Evolutionary conservation across 2,797 vertebrate genomes (phyloP), one percentile per base, ranked within the genome.

Genomic region (Anguilla anguilla): DNA sequence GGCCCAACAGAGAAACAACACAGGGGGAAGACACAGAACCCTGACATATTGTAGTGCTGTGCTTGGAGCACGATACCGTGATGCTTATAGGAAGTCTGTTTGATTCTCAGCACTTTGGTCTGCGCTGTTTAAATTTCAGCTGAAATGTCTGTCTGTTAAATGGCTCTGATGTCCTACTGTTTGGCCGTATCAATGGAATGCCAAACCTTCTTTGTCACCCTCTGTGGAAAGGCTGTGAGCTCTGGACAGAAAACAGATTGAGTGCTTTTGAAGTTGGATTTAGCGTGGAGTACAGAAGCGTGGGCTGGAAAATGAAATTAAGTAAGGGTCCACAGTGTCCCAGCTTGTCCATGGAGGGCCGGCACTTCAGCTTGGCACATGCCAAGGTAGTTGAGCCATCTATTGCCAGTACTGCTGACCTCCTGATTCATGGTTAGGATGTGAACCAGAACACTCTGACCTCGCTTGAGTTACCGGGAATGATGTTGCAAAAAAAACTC

Each of bases 241-340:
- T 69, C 61, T 64, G 82, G 86, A 87, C 17, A 84, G 81, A 46
- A 84, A 87, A 83, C 31, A 25, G 57, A 87, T 83, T n/a, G 28
- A 87, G 31, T 53, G 59, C 49, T 87, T 87, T 87, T 79, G 86
- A 87, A 83, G 79, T 69, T 51, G 11, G 9, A 49, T 82, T 25
- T 84, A 67, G 61, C 59, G 28, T 69, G 59, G 19, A 61, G 79
- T 87, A 28, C 81, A 43, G 79, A 49, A 82, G 22, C 25, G 46
- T 7, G 11, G 22, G 46, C 79, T 82, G 19, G 6, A n/a, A 82
- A 82, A 28, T 25, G 22, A 51, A 51, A 77, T 77, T 43, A 43
- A 77, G 19, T 15, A 22, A 17, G 35, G 69, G 35, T 28, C 69
- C 69, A 13, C 69, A 72, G 35, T 6, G 19, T 43, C 39, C 35